These are phyloP conservation scores for Danaus plexippus DNA, from an alignment of 1,140 invertebrate genomes.

Conservation along the genomic window DNA sequence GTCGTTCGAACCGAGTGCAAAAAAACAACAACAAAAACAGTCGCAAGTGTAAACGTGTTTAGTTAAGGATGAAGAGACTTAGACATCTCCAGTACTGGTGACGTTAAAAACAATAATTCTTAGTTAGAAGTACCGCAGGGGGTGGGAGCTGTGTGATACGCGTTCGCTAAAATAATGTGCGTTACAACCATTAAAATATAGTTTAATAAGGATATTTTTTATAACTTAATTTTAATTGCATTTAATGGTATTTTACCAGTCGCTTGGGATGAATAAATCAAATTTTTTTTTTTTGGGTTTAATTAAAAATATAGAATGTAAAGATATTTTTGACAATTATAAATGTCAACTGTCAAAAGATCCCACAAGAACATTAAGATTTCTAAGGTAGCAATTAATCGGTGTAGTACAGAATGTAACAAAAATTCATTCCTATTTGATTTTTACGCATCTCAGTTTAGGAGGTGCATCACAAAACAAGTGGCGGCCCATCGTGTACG, in stretches of 20 bases:
- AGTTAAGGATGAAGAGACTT: slow-evolving; percentile 43
- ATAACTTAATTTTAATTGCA: too few species aligned
- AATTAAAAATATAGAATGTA: too few species aligned
- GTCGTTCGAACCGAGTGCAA: neutral
- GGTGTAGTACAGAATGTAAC: neutral
- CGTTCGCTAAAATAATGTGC: slow-evolving; percentile 29
- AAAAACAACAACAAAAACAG: slow-evolving; percentile 29
- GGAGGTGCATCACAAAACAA: slow-evolving; percentile 26
- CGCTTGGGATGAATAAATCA: too few species aligned
- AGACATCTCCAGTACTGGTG: slow-evolving; percentile 56
- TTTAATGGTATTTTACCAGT: too few species aligned
- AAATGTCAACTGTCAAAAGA: too few species aligned
- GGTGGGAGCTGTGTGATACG: slow-evolving; percentile 17
- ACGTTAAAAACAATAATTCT: slow-evolving; percentile 67
- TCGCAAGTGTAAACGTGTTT: slow-evolving; percentile 58
- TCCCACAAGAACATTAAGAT: too few species aligned
- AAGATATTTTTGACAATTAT: slow-evolving; percentile 8
- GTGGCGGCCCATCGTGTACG: slow-evolving; percentile 39
- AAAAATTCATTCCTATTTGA: slow-evolving; percentile 3
- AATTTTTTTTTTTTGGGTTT: too few species aligned
- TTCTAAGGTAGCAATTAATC: too few species aligned
- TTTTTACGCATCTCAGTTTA: slow-evolving; percentile 14
- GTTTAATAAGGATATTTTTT: too few species aligned
- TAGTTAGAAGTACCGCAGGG: slow-evolving; percentile 49
- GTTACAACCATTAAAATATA: too few species aligned